Base-by-base conservation (phyloP, 1,140 invertebrate species). In the Leptonema lineaticorne region DNA sequence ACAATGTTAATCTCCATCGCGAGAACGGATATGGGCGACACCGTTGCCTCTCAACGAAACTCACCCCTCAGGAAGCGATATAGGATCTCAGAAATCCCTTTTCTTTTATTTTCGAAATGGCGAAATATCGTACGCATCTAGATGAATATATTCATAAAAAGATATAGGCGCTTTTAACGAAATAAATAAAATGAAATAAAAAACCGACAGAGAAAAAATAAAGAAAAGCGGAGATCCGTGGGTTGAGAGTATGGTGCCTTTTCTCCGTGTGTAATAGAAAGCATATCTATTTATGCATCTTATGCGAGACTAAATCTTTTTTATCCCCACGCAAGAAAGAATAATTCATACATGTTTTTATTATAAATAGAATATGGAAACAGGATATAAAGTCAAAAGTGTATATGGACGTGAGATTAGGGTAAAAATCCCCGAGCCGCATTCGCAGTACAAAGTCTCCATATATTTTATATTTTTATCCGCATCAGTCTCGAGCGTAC, bases 281-380 rank as follows among this genome's bases (percentile, higher is more conserved):
- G 59, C 59, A 46, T 46, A 62, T 62, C 33, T 46, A 46, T 56
- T 30, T 57, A 63, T 69, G 67, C 67, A 69, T 69, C 67, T 69
- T 37, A 59, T 62, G 22, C 63, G 57, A 57, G 28, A 26, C 60
- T 57, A 69, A 69, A 65, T 58, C 68, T 33, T 60, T 59, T 65
- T 45, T 64, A 59, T 57, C 64, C 63, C 56, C 57, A n/a, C n/a
- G n/a, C n/a, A 60, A 65, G 48, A 45, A 60, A 58, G 68, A 69
- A 69, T 69, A 64, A 69, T 69, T 69, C 68, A 69, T 69, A 66
- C 64, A 69, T 50, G 62, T 65, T 65, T 69, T 69, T 69, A 69
- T 69, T 69, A 69, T 69, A 69, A 69, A 69, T 69, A 63, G 68
- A 69, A 65, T 65, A 65, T 65, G 62, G 63, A 59, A 69, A 69